Evolutionary conservation across 2,888 invertebrate genomes (phyloP).

Genomic region (Drosophila demipolita): DNA sequence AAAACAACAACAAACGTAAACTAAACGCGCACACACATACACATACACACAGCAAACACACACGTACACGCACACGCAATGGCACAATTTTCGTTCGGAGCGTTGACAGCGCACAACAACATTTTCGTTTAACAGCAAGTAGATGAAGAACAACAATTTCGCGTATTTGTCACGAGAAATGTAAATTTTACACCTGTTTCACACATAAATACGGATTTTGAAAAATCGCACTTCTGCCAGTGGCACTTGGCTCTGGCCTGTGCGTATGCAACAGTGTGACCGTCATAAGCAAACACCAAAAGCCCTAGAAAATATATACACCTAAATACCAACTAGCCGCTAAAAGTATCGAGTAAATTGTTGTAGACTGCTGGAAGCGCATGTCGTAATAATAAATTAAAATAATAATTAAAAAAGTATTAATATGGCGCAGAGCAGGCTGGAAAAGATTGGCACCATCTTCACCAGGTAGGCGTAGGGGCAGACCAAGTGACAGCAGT

Average conservation of each 20-base stretch:
- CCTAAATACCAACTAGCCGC: constrained; percentile 8
- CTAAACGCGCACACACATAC: constrained; percentile 60
- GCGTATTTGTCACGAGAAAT: constrained; percentile 27
- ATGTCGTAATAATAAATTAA: constrained; percentile 74
- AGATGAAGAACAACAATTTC: constrained; percentile 44
- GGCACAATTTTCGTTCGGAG: constrained; percentile 61
- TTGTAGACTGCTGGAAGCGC: constrained; percentile 8
- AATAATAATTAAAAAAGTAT: constrained; percentile 41
- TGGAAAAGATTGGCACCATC: constrained; percentile 91
- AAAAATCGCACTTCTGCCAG: constrained; percentile 46
- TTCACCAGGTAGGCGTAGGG: constrained; percentile 87
- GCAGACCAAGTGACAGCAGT: accelerated
- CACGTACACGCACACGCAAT: constrained; percentile 57
- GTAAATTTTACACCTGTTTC: constrained; percentile 56
- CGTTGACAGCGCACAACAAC: constrained; percentile 52
- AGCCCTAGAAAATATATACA: not conserved
- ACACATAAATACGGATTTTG: constrained; percentile 56
- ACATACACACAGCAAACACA: constrained; percentile 31
- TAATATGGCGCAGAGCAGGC: constrained; percentile 89
- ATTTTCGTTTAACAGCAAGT: constrained; percentile 49
- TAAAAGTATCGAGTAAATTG: constrained; percentile 45
- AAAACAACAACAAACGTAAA: constrained; percentile 57
- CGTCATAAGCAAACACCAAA: constrained; percentile 3
- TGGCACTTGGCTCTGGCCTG: constrained; percentile 46
- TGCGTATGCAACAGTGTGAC: constrained; percentile 45